phyloP scores from a whole-genome alignment of 2,113 vertebrate species.

The Engystomops pustulosus region DNA sequence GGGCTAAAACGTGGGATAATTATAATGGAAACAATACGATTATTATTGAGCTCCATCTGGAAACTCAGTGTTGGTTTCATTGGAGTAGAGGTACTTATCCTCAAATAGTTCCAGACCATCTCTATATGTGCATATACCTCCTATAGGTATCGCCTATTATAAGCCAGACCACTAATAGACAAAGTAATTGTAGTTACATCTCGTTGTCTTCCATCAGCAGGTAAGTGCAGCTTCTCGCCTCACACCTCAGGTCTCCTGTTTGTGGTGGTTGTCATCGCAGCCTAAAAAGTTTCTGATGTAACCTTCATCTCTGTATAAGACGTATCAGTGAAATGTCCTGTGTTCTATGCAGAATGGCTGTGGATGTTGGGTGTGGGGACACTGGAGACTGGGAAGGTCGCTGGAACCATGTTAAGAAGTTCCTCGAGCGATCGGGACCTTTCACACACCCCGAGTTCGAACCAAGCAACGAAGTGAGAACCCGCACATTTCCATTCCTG shows the following conservation, averaged over 20 bases:
- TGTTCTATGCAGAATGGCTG: slow-evolving; percentile 93
- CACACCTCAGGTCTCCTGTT: not conserved
- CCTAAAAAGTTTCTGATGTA: slow-evolving; percentile 2
- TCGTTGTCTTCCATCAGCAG: not conserved
- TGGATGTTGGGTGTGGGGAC: slow-evolving; percentile 88
- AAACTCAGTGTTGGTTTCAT: too few relatives aligned
- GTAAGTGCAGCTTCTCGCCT: not conserved
- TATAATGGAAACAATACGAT: too few relatives aligned
- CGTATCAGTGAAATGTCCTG: slow-evolving; percentile 78
- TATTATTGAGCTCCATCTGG: too few relatives aligned
- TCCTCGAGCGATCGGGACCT: slow-evolving; percentile 94
- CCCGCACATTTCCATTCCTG: slow-evolving; percentile 71
- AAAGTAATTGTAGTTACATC: too few relatives aligned
- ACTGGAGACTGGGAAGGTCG: slow-evolving; percentile 93
- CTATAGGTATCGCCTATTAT: too few relatives aligned
- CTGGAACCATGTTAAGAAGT: slow-evolving; percentile 97
- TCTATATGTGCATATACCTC: too few relatives aligned
- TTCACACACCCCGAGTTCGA: slow-evolving; percentile 99
- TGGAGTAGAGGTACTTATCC: too few relatives aligned
- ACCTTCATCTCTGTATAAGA: not conserved
- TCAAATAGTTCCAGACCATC: too few relatives aligned
- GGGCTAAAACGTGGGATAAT: too few relatives aligned
- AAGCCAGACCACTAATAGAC: too few relatives aligned
- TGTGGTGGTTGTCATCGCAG: not conserved
- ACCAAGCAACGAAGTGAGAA: slow-evolving; percentile 92